phyloP scores from a whole-genome alignment of 2,797 vertebrate genomes.

The Halcyon badia region DNA sequence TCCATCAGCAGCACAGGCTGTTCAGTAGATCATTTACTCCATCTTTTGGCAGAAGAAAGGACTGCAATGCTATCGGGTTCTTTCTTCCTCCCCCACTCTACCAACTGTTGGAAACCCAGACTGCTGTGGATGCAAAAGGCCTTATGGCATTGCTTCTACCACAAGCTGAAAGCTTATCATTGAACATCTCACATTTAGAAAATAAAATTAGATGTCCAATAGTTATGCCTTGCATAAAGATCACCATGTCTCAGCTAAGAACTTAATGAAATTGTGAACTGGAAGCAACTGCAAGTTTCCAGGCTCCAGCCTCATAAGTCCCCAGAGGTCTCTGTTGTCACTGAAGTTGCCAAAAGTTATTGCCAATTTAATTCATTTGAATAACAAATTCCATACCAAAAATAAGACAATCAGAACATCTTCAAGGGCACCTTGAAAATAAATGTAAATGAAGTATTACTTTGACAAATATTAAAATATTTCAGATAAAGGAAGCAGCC shows the following conservation, averaged over 20 bases:
- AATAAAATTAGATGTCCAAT: neutral
- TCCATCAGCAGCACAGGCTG: neutral
- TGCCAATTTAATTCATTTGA: neutral
- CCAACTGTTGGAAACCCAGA: neutral
- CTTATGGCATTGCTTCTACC: neutral
- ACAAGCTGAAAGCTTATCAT: neutral
- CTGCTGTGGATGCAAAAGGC: accelerated
- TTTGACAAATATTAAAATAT: neutral
- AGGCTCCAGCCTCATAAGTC: neutral
- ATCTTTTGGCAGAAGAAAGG: constrained; percentile 58
- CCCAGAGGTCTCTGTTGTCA: neutral
- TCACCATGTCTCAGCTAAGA: neutral
- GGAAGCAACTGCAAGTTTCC: neutral
- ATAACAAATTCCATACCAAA: neutral
- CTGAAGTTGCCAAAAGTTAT: neutral
- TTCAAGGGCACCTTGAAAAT: neutral
- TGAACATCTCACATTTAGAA: neutral
- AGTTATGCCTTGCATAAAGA: neutral
- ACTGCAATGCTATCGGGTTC: neutral
- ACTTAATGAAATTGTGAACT: neutral
- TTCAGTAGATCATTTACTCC: constrained; percentile 55
- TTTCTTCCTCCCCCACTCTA: neutral
- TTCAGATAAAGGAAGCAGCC: neutral
- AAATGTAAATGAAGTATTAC: neutral
- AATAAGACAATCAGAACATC: neutral